These are phyloP conservation scores for Ophion costatus DNA, from an alignment of 2,888 invertebrate species.

Conservation along the genomic window DNA sequence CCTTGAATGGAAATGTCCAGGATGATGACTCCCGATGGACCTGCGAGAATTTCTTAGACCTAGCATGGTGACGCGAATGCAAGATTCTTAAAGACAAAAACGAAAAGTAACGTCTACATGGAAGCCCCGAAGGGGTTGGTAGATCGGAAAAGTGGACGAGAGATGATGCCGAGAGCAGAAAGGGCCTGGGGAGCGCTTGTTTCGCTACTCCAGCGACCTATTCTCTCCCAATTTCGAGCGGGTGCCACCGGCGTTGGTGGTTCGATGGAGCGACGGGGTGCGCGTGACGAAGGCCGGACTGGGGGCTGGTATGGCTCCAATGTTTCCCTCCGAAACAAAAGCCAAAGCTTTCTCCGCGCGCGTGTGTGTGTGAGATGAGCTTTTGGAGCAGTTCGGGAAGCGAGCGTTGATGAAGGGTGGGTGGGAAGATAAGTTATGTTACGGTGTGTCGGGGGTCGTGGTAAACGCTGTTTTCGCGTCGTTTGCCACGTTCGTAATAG, in stretches of 20 bases:
- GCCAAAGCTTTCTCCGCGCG: slow-evolving; percentile 37
- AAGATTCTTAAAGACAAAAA: slow-evolving; percentile 4
- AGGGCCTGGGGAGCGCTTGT: slow-evolving; percentile 48
- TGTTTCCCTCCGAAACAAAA: slow-evolving; percentile 50
- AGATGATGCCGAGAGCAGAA: slow-evolving; percentile 23
- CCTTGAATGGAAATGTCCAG: no score
- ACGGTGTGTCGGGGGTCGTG: slow-evolving; percentile 67
- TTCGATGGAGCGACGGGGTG: slow-evolving; percentile 13
- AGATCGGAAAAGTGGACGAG: slow-evolving; percentile 32
- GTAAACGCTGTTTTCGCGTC: slow-evolving; percentile 71
- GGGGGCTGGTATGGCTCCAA: slow-evolving; percentile 54
- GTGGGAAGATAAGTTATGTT: slow-evolving; percentile 73
- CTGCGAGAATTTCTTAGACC: not conserved
- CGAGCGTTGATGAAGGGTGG: slow-evolving; percentile 50
- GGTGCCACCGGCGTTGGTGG: slow-evolving; percentile 52
- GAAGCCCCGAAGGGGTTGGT: slow-evolving; percentile 62
- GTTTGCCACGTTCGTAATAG: slow-evolving; percentile 72
- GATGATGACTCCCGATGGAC: no score
- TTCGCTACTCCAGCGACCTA: slow-evolving; percentile 66
- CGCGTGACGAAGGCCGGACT: not conserved
- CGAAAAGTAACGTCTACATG: slow-evolving; percentile 17
- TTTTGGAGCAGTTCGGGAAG: slow-evolving; percentile 53
- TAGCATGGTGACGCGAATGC: not conserved
- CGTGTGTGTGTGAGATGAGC: slow-evolving; percentile 20
- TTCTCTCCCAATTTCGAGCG: slow-evolving; percentile 68